Percentiles rank a stretch among this genome's conserved stretches.
phyloP scores from a whole-genome alignment of 1,140 invertebrate genomes.

The Heliconius melpomene region DNA sequence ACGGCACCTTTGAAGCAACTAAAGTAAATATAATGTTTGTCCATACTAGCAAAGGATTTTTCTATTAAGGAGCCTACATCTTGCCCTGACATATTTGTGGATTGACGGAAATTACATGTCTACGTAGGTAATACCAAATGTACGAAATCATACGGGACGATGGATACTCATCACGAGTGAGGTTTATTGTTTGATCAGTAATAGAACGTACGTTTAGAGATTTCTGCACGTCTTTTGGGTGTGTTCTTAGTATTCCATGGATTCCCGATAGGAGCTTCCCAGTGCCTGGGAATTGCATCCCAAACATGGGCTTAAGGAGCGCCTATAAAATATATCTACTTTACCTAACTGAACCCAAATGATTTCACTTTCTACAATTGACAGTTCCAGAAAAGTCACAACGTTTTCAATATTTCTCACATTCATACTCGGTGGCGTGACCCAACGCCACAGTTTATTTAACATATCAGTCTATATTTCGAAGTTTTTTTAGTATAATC shows the following conservation, averaged over 20 bases:
- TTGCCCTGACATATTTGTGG: neutral
- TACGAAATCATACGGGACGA: neutral
- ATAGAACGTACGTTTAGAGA: neutral
- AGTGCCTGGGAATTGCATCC: no score
- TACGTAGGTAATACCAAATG: neutral
- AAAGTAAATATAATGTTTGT: neutral
- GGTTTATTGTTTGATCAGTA: slow-evolving; percentile 1
- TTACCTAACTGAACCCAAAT: no score
- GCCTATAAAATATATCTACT: no score
- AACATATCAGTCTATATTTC: no score
- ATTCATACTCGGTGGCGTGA: no score
- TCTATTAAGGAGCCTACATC: slow-evolving; percentile 2
- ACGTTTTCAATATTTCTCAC: no score
- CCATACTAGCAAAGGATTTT: neutral
- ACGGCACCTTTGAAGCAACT: neutral
- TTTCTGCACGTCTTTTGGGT: neutral
- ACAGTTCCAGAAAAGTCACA: no score
- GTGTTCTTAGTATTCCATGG: no score
- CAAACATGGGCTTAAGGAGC: no score
- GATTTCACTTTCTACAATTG: no score
- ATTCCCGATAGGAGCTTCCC: neutral
- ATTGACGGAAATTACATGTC: slow-evolving; percentile 1
- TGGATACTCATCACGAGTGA: neutral
- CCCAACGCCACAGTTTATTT: no score
- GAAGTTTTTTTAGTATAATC: no score